Evolutionary conservation across 1,140 invertebrate genomes (phyloP), one percentile per base, ranked within the genome.

Genomic region (Drosophila bipectinata): DNA sequence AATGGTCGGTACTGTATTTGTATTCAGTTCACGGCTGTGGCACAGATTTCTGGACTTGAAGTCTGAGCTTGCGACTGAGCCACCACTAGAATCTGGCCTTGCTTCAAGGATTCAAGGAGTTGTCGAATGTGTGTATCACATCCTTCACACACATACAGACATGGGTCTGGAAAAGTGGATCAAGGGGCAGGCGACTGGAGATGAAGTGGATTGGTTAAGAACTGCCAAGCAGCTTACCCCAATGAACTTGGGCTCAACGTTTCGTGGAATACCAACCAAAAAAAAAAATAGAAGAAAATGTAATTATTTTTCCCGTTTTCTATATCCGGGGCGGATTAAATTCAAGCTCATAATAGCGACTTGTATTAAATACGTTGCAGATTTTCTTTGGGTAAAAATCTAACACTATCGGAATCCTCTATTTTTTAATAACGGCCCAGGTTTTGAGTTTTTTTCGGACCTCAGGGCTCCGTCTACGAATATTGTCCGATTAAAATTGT

Each of bases 11-110:
- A 44, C 41, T 47, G 18, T 47, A 71, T 71, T 71, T 71, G 67
- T 64, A 71, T 71, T 44, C 52, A 30, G 44, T 56, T 68, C 67
- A 69, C 52, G 60, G 60, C 66, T 34, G 26, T 39, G 67, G 32
- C 51, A 56, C 41, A 68, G 45, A 49, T 69, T 69, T 69, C 51
- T 56, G 64, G 66, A 68, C 66, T 34, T 49, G 49, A 68, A 30
- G 66, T 67, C 62, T 69, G 44, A 56, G 37, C 37, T 49, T 53
- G 48, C 26, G 49, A 53, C 37, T 61, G 48, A 68, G 39, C 44
- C 66, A 26, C 18, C 32, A 39, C 66, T 56, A 49, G 32, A 69
- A 41, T 71, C 41, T 49, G 53, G 67, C 51, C 67, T 57, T 39
- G 67, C 66, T 12, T 18, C 10, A n/a, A 28, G 18, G 58, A 58